Base-by-base conservation (phyloP, 2,888 invertebrate species). In the Chelonus formosanus region DNA sequence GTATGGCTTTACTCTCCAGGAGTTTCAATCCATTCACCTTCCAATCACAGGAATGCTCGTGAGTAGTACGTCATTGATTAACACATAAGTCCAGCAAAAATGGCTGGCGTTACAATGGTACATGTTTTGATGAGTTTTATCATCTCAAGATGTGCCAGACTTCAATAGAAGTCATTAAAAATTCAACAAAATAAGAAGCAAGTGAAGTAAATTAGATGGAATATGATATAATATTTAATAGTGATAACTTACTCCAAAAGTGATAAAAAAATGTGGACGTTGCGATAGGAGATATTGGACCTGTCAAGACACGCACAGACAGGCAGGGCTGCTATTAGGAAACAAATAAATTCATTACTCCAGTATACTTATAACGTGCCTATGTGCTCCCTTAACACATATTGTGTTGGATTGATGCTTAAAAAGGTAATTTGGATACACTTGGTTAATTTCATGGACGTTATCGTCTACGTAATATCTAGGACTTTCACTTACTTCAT, bases 41-140 rank as follows among this genome's bases (percentile, higher is more conserved):
- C 52, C 52, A 52, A 52, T 52, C 52, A 52, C 32, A 52, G 52
- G 52, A 52, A 52, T 52, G 52, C 32, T 31, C 34, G 43, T 40
- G 53, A 53, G 31, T 61, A 31, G 48, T 40, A 63, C 56, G 56
- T 57, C 63, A 63, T 63, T 63, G 63, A 57, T 63, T 48, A 40
- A 56, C 31, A 45, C 31, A 47, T 40, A 50, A 31, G 34, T 57
- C 36, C 55, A 45, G 73, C 70, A 72, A 77, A 78, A 76, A 79
- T 79, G 78, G 79, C 79, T 74, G 77, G 67, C 70, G 67, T 70
- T 70, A 70, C 65, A 73, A 73, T 73, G 65, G 69, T 71, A 73
- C 71, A 70, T 79, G 77, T 79, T 79, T 79, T 79, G 75, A 75
- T 72, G 72, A 74, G 72, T 75, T 73, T 10, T 65, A 64, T 54